Base-by-base conservation (phyloP, 2,797 vertebrate genomes). In the Sebastes steindachneri region DNA sequence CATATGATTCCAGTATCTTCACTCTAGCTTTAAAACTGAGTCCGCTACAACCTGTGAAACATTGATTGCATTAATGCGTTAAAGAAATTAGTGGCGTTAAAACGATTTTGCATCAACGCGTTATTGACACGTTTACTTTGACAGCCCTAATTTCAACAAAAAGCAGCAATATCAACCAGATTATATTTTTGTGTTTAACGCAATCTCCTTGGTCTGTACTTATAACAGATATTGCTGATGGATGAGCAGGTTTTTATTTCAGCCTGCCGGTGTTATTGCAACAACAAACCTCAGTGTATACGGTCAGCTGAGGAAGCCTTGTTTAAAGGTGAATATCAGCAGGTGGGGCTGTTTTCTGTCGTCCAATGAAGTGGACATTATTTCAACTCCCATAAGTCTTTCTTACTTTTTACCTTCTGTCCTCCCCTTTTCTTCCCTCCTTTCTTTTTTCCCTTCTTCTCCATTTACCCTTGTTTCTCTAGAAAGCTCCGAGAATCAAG, bases 271-370 rank as follows among this genome's bases (percentile, higher is more conserved):
- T 83, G 85, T 80, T 75, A 72, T 74, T 83, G 37, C 45, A 60
- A 21, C 59, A 72, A 21, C 66, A 73, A 58, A 69, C 53, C 57
- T 83, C 76, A 45, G 68, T 84, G 69, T 37, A 41, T 41, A 41
- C 23, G 77, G 68, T 87, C 85, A 87, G 51, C 77, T 66, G 73
- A 84, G 78, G 75, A 74, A 80, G 83, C 63, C 67, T 73, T 75
- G 80, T 86, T 90, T 71, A 82, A 82, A 81, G 73, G 81, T 73
- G 69, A 73, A 73, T 67, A 84, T 88, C 79, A 89, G 86, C 84
- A 91, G 85, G 86, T 90, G 85, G 65, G 78, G 79, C 79, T 84
- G 83, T 73, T 92, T 82, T 77, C 68, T 90, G 82, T 86, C 82
- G 82, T 68, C 66, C 65, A 28, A 83, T 67, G 23, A 79, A 77